Evolutionary conservation across 2,797 vertebrate species (phyloP), one percentile per base, ranked within the genome.

Genomic region (Sebastolobus altivelis): DNA sequence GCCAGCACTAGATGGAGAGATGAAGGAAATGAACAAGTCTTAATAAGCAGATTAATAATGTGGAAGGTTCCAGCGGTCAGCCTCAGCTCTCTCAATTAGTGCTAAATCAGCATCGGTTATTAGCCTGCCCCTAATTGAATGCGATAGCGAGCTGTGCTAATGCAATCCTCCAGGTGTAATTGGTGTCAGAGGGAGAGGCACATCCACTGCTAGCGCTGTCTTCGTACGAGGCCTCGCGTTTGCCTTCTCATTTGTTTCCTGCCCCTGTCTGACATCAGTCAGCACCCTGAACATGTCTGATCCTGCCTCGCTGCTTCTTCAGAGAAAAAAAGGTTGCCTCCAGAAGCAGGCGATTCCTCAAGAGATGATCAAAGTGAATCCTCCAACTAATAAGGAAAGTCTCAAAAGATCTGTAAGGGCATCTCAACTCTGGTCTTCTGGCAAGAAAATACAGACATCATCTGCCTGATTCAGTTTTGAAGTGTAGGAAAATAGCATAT

Each of bases 31-130:
- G 31, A 80, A 79, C 70, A 38, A 66, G 69, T 91, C 86, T 90
- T 75, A 93, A 94, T 94, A 95, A 93, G 92, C 91, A 89, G 89
- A 93, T 93, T 93, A 93, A 90, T 91, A 90, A 89, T 72, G 70
- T 84, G 81, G 60, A 90, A 74, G 79, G 79, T 85, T 93, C 82
- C 73, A 73, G 83, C 72, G 83, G 79, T 86, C 89, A 77, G 87
- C 76, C 74, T 92, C 62, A 70, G 85, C 84, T 90, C 90, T 92
- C 93, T 94, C 91, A 91, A 95, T 95, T 95, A 95, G 91, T 82
- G 89, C 88, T 92, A 90, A 94, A 95, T 95, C 93, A 94, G 93
- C 85, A 69, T 87, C 68, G 67, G 86, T 91, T 94, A 93, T 93
- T 92, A 89, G 84, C 77, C 75, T 59, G 83, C 31, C 80, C 40